Conservation (phyloP, 1,140 invertebrate genomes). For the Pemphigus obesinymphae region DNA sequence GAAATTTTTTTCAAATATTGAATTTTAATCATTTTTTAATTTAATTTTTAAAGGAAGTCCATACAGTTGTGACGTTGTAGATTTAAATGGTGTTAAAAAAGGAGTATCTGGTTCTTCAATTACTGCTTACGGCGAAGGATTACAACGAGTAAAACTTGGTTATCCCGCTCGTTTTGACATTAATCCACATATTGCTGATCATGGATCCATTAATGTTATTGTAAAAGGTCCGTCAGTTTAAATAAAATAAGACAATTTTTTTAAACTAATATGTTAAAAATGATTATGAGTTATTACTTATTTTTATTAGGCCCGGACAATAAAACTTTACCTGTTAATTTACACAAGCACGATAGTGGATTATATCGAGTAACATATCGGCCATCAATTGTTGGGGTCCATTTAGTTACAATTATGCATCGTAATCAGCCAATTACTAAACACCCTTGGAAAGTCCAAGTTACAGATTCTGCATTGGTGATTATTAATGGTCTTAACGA, state of each 20-base stretch:
- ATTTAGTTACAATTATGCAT: slow-evolving; percentile 58
- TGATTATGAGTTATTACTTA: slow-evolving; percentile 6
- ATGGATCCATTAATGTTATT: slow-evolving; percentile 46
- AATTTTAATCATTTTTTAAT: not conserved
- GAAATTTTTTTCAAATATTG: not conserved
- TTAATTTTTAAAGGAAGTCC: slow-evolving; percentile 75
- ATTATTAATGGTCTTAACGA: slow-evolving; percentile 72
- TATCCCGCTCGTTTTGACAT: slow-evolving; percentile 59
- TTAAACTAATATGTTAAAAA: not conserved
- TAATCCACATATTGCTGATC: slow-evolving; percentile 49
- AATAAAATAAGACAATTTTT: not conserved
- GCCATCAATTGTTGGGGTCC: slow-evolving; percentile 59
- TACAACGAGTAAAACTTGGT: slow-evolving; percentile 57
- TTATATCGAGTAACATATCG: slow-evolving; percentile 57
- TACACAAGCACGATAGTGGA: slow-evolving; percentile 54
- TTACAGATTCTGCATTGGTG: slow-evolving; percentile 78
- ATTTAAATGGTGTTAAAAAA: slow-evolving; percentile 50
- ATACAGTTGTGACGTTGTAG: slow-evolving; percentile 65
- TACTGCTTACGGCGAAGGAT: slow-evolving; percentile 54
- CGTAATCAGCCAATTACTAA: slow-evolving; percentile 57
- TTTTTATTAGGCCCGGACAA: slow-evolving; percentile 57
- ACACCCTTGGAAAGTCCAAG: slow-evolving; percentile 68
- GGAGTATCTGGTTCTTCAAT: slow-evolving; percentile 46
- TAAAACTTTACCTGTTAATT: slow-evolving; percentile 54
- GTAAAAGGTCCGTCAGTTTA: slow-evolving; percentile 44